Conservation (phyloP, 2,888 invertebrate species). For the Napeogenes inachia region DNA sequence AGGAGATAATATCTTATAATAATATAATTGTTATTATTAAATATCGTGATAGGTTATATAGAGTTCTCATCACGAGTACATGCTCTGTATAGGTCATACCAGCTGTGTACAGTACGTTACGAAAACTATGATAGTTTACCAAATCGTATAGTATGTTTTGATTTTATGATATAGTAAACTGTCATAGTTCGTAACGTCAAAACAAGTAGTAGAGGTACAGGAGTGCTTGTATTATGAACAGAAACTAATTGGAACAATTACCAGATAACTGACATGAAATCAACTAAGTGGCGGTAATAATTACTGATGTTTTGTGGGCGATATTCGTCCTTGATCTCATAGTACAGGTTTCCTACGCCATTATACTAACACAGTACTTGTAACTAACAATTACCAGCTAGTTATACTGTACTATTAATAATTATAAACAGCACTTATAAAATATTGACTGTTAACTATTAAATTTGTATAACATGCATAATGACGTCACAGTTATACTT, state of each 20-base stretch:
- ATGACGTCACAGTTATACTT: too few species aligned
- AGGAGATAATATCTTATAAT: neutral
- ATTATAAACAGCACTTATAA: too few species aligned
- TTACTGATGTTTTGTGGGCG: slow-evolving; percentile 43
- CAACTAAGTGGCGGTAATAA: slow-evolving; percentile 41
- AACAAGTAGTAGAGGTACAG: slow-evolving; percentile 4
- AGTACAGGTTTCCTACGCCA: slow-evolving; percentile 24
- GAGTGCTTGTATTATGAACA: slow-evolving; percentile 37
- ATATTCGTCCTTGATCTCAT: slow-evolving; percentile 53
- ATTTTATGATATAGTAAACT: too few species aligned
- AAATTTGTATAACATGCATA: neutral
- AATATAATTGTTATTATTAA: neutral
- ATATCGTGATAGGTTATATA: slow-evolving; percentile 8
- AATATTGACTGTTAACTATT: too few species aligned
- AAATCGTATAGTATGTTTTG: too few species aligned
- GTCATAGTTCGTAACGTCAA: too few species aligned
- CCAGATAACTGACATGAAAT: slow-evolving; percentile 56
- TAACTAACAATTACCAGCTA: slow-evolving; percentile 13
- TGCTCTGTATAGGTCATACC: too few species aligned
- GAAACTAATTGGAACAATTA: slow-evolving; percentile 46
- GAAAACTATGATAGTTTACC: too few species aligned
- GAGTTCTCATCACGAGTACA: too few species aligned
- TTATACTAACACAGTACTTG: slow-evolving; percentile 21
- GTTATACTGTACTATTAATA: slow-evolving; percentile 7
- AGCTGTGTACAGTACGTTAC: too few species aligned